Conservation (phyloP, 1,140 invertebrate species). For the Hyposmocoma kahamanoa region DNA sequence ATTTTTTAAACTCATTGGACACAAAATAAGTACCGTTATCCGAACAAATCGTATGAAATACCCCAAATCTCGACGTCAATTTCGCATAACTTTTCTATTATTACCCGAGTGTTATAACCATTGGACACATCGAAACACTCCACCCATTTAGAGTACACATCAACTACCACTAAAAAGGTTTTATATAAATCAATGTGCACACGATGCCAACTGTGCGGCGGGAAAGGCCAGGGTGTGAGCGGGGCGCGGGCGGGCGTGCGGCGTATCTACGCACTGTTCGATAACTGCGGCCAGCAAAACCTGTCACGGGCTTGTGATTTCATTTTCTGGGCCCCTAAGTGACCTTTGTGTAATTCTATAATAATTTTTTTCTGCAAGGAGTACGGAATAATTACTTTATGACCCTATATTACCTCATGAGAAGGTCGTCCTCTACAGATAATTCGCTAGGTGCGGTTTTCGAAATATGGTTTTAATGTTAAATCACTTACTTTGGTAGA, state of each 20-base stretch:
- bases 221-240: conserved; percentile 21
- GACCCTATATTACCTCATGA: conserved; percentile 2
- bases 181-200: conserved; percentile 34
- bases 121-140: conserved; percentile 14
- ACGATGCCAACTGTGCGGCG: conserved; percentile 16
- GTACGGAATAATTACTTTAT: conserved; percentile 7
- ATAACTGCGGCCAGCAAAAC: too few species aligned
- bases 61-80: conserved; percentile 3
- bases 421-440: not conserved
- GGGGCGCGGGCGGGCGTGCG: not conserved
- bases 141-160: conserved; percentile 33
- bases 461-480: not conserved
- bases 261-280: not conserved
- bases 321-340: too few species aligned
- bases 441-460: not conserved
- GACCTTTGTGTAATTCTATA: too few species aligned
- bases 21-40: conserved; percentile 4
- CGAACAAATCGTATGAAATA: not conserved
- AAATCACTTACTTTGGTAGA: not conserved
- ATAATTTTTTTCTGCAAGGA: too few species aligned
- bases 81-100: conserved; percentile 8
- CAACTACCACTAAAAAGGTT: conserved; percentile 32
- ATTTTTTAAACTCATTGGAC: not conserved
- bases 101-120: not conserved
- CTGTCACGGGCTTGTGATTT: too few species aligned